A percentile compares a stretch with the other conserved stretches of the same genome.
Evolutionary conservation across 2,888 invertebrate species (phyloP).

Genomic region (Cephus spinipes): DNA sequence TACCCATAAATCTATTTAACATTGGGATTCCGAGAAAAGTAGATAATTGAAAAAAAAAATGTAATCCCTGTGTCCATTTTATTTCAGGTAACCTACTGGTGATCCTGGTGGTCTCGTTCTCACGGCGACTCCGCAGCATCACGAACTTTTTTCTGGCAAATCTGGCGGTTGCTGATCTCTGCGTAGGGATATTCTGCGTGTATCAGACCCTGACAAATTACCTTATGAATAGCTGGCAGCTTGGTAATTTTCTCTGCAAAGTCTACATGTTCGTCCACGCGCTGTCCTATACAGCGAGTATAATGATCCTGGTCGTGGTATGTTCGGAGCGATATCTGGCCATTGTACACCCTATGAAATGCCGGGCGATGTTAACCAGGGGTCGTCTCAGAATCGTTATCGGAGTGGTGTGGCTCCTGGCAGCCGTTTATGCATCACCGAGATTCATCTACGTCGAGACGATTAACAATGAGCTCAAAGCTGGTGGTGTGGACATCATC

Average conservation of each 20-base stretch:
- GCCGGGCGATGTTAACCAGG: slow-evolving; percentile 85
- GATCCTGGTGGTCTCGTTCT: slow-evolving; percentile 85
- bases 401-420: slow-evolving; percentile 83
- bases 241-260: slow-evolving; percentile 88
- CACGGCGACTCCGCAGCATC: slow-evolving; percentile 84
- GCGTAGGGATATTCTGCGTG: slow-evolving; percentile 93
- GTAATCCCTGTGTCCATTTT: background rate
- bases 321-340: slow-evolving; percentile 90
- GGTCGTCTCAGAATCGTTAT: slow-evolving; percentile 82
- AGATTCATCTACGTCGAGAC: slow-evolving; percentile 87
- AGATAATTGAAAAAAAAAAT: background rate
- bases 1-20: background rate
- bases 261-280: slow-evolving; percentile 92
- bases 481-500: slow-evolving; percentile 75
- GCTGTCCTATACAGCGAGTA: slow-evolving; percentile 90
- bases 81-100: slow-evolving; percentile 88
- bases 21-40: background rate
- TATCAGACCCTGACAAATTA: slow-evolving; percentile 89
- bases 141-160: slow-evolving; percentile 94
- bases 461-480: slow-evolving; percentile 73
- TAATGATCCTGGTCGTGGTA: slow-evolving; percentile 89
- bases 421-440: slow-evolving; percentile 85
- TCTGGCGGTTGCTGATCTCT: slow-evolving; percentile 89
- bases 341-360: slow-evolving; percentile 86
- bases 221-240: slow-evolving; percentile 82